Percentiles rank a stretch among this genome's conserved stretches.
Evolutionary conservation across 92 coral and sea anemone species (phyloP).

Genomic region (Plumapathes pennacea): DNA sequence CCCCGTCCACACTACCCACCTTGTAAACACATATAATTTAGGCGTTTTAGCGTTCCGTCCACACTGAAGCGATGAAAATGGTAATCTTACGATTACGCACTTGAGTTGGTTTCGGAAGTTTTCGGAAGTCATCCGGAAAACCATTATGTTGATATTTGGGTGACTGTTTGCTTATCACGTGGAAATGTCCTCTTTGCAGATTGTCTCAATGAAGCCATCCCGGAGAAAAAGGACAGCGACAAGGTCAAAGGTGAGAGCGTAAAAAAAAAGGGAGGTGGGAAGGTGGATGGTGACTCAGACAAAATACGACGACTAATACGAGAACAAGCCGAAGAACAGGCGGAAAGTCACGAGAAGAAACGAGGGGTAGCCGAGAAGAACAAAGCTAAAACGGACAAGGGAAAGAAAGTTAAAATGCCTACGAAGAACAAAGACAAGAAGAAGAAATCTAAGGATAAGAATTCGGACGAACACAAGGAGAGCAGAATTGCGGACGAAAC

Average conservation of each 20-base stretch:
- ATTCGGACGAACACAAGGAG: slow-evolving; percentile 4
- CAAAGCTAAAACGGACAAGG: slow-evolving; percentile 4
- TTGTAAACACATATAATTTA: too few relatives aligned
- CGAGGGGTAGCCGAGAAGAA: slow-evolving; percentile 3
- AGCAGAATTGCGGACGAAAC: slow-evolving; percentile 24
- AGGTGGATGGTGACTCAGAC: slow-evolving; percentile 11
- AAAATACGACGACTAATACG: slow-evolving; percentile 6
- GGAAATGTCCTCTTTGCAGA: slow-evolving; percentile 24
- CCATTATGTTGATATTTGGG: too few relatives aligned
- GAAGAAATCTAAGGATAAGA: slow-evolving; percentile 13
- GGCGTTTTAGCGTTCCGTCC: too few relatives aligned
- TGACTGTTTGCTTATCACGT: too few relatives aligned
- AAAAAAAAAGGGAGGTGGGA: background rate
- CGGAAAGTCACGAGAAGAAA: slow-evolving; percentile 10
- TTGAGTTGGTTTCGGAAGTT: too few relatives aligned
- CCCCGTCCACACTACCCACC: too few relatives aligned
- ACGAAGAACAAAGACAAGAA: slow-evolving; percentile 8
- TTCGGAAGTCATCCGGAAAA: too few relatives aligned
- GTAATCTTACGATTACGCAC: too few relatives aligned
- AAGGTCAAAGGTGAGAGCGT: background rate
- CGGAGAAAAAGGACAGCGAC: slow-evolving; percentile 1
- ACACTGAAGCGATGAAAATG: too few relatives aligned
- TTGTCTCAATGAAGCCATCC: slow-evolving; percentile 47
- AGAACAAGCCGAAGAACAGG: slow-evolving; percentile 4
- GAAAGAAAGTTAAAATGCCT: background rate